phyloP scores from a whole-genome alignment of 2,797 vertebrate genomes.

The Sandelia bainsii region DNA sequence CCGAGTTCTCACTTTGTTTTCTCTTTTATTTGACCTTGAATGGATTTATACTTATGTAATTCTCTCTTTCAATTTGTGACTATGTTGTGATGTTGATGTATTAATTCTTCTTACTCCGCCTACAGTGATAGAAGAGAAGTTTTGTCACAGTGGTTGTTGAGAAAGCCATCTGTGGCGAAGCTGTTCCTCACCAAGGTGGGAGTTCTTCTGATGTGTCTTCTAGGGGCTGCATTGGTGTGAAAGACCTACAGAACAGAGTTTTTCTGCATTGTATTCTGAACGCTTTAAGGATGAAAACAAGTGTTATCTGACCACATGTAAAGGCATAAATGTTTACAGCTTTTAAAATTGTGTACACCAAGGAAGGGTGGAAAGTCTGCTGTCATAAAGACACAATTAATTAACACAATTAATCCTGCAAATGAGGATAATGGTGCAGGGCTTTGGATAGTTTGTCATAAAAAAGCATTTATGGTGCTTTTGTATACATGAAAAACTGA shows the following conservation, averaged over 20 bases:
- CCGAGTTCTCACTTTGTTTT: slow-evolving; percentile 13
- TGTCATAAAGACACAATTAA: not conserved
- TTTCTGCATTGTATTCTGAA: slow-evolving; percentile 9
- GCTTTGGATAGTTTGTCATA: not conserved
- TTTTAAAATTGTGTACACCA: not conserved
- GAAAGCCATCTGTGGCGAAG: slow-evolving; percentile 51
- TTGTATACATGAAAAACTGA: not conserved
- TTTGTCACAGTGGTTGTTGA: slow-evolving; percentile 38
- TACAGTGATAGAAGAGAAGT: slow-evolving; percentile 43
- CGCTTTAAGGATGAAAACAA: not conserved
- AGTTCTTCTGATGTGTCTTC: slow-evolving; percentile 43
- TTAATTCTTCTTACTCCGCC: slow-evolving; percentile 50
- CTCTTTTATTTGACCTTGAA: slow-evolving; percentile 33
- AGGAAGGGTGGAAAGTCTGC: not conserved
- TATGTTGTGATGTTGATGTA: slow-evolving; percentile 30
- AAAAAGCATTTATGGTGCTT: not conserved
- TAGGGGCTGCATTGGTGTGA: slow-evolving; percentile 34
- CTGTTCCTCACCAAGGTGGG: slow-evolving; percentile 21
- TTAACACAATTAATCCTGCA: not conserved
- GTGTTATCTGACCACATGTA: not conserved
- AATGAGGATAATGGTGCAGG: not conserved
- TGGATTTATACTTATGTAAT: slow-evolving; percentile 16
- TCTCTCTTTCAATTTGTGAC: not conserved
- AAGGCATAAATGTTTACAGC: not conserved
- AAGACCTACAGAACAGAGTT: slow-evolving; percentile 14